Percentiles rank a stretch among this genome's conserved stretches.
Conservation (phyloP, 2,797 vertebrate species). For the Galago senegalensis region DNA sequence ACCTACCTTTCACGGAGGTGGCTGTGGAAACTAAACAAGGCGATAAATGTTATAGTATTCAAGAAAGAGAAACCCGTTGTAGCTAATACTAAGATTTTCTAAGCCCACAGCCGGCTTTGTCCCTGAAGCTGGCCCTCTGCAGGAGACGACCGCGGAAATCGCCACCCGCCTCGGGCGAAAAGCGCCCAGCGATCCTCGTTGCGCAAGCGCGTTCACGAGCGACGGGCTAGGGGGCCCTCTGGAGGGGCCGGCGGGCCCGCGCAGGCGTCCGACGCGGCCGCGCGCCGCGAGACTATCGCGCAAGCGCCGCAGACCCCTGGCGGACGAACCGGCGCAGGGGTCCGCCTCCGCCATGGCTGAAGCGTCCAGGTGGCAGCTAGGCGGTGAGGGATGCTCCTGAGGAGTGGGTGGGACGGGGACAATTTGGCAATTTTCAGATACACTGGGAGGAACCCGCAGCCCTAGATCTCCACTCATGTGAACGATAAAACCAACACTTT, state of each 20-base stretch:
- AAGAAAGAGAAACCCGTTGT: background rate
- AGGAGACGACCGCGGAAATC: fast-evolving
- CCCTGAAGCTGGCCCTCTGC: background rate
- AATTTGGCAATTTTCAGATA: background rate
- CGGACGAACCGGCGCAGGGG: fast-evolving
- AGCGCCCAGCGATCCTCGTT: no score
- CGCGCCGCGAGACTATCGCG: background rate
- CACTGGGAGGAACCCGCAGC: background rate
- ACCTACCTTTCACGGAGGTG: slow-evolving; percentile 43
- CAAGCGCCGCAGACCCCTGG: background rate
- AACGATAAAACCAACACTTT: background rate
- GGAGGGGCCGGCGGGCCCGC: background rate
- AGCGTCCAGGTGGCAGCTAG: slow-evolving; percentile 58
- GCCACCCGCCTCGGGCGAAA: background rate
- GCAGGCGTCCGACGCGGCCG: background rate
- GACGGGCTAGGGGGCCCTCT: fast-evolving
- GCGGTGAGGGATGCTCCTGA: slow-evolving; percentile 53
- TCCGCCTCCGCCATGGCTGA: slow-evolving; percentile 4
- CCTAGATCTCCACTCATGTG: no score
- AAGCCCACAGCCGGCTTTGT: background rate
- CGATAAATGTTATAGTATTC: background rate
- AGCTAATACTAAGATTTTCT: background rate
- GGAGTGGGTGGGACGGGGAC: background rate
- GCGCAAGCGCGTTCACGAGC: background rate
- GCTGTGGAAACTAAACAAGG: slow-evolving; percentile 45